Evolutionary conservation across 2,888 invertebrate species (phyloP).

Genomic region (Rhyacophila evoluta): DNA sequence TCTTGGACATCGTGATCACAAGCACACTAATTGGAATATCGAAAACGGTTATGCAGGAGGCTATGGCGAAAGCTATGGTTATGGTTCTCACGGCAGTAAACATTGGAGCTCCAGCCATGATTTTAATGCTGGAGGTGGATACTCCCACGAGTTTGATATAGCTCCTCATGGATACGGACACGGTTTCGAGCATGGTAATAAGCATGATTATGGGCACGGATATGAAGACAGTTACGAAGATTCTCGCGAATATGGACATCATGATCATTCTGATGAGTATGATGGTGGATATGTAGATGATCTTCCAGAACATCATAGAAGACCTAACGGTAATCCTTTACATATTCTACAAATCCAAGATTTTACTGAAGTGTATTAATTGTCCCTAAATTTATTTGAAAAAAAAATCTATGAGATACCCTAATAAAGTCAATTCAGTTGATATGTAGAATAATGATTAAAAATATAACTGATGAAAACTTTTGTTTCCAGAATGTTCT

Average conservation of each 20-base stretch:
- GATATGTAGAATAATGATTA: too few species aligned
- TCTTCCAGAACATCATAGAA: background rate
- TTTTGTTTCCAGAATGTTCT: slow-evolving; percentile 85
- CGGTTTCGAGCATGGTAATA: slow-evolving; percentile 15
- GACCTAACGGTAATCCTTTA: slow-evolving; percentile 45
- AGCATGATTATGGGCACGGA: slow-evolving; percentile 29
- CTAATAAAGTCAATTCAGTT: too few species aligned
- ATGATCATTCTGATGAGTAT: slow-evolving; percentile 7
- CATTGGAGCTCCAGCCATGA: slow-evolving; percentile 40
- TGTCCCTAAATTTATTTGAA: too few species aligned
- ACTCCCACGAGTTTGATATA: background rate
- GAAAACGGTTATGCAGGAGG: background rate
- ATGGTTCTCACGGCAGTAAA: slow-evolving; percentile 35
- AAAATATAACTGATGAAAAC: too few species aligned
- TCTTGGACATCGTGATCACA: slow-evolving; percentile 57
- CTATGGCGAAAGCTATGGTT: slow-evolving; percentile 42
- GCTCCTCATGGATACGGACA: slow-evolving; percentile 14
- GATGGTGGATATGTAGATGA: slow-evolving; percentile 29
- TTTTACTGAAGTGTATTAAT: too few species aligned
- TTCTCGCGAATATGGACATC: slow-evolving; percentile 23
- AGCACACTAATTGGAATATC: slow-evolving; percentile 55
- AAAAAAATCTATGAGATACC: too few species aligned
- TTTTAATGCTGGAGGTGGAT: slow-evolving; percentile 16
- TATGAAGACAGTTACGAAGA: slow-evolving; percentile 3
- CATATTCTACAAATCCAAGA: too few species aligned